Evolutionary conservation across 1,140 invertebrate species (phyloP), one percentile per base, ranked within the genome.

Genomic region (Scylla paramamosain): DNA sequence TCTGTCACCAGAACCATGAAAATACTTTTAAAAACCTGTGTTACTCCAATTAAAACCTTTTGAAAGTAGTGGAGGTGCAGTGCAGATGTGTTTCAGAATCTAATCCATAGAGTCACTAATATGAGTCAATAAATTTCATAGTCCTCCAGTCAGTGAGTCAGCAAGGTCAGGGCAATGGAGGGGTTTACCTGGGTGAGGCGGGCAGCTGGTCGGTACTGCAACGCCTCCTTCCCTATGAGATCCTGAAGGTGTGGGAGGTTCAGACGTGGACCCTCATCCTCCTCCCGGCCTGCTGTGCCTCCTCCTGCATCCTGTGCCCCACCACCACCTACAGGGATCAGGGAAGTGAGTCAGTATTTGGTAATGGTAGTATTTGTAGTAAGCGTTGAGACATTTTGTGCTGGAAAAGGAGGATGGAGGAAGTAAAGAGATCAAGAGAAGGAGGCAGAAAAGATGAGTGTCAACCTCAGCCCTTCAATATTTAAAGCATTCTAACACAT

Each of bases 161-260:
- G 4, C 0, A 28, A 32, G 4, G 83, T 20, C 31, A 16, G 88
- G 20, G 14, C 31, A 32, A 32, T 39, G 14, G 4, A 2, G 7
- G 32, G 59, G 4, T 25, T 32, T 95, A 95, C 94, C 94, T 95
- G 94, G 16, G 94, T 67, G 12, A 95, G 90, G 20, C 94, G 31
- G 32, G 45, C 91, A 29, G 82, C 39, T 4, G 90, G 94, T 6
- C 94, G 91, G 84, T 95, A 93, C 91, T 95, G 94, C 10, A 95
- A 86, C 6, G 94, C 94, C 32, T 95, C 94, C 91, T 95, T 95
- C 82, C 94, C 94, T 0, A 95, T 95, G 16, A 95, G 94, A 8
- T 95, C 94, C 52, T 95, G 94, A 12, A 95, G 90, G 84, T 95
- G 94, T 0, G 94, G 94, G 0, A 95, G 46, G 84, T 95, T 95